A percentile compares a stretch with the other conserved stretches of the same genome.
Conservation (phyloP, 2,113 vertebrate species). For the Cygnus atratus region DNA sequence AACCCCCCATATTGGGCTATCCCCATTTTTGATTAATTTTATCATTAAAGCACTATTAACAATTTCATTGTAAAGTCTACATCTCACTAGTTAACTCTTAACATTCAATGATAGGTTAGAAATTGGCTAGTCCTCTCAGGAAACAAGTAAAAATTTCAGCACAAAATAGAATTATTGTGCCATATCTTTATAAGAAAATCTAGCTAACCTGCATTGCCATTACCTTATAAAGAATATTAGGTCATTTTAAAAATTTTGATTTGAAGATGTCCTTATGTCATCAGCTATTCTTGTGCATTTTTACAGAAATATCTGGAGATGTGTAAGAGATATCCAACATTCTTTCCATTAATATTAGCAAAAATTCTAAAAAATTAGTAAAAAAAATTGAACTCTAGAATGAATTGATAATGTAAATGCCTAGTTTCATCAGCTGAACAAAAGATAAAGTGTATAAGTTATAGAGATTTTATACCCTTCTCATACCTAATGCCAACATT, state of each 20-base stretch:
- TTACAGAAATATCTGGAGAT: background rate
- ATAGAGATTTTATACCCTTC: background rate
- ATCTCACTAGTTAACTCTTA: background rate
- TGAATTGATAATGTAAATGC: background rate
- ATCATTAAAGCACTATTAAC: background rate
- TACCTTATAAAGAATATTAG: background rate
- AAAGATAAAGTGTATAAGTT: background rate
- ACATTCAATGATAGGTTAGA: background rate
- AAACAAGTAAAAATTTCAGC: background rate
- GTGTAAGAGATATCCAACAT: background rate
- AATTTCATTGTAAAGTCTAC: slow-evolving; percentile 27
- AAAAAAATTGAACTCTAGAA: background rate
- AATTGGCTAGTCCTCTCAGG: background rate
- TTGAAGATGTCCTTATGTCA: background rate
- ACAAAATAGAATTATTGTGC: background rate
- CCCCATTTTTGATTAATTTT: background rate
- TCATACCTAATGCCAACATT: background rate
- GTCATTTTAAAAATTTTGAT: background rate
- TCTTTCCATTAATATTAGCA: background rate
- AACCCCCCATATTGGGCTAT: background rate
- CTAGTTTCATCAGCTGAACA: background rate
- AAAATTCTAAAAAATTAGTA: background rate
- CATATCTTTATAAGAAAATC: background rate
- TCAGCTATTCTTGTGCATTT: background rate
- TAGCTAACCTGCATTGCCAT: background rate